Conservation (phyloP, 2,888 invertebrate species). For the Amphimallon solstitiale region DNA sequence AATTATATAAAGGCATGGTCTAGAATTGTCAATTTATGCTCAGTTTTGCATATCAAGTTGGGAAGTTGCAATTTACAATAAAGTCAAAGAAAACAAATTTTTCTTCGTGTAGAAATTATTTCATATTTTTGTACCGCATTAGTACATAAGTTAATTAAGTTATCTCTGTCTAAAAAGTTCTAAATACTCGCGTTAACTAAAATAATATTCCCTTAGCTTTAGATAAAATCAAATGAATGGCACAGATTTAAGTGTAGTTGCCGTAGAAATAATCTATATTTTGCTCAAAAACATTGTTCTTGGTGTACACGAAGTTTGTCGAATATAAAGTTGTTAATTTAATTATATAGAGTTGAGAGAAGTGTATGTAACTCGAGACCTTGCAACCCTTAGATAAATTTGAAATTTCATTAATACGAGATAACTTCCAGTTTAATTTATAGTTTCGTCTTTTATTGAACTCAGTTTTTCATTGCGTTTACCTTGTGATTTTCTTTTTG, state of each 20-base stretch:
- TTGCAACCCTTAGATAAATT: conserved; percentile 24
- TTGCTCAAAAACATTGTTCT: conserved; percentile 29
- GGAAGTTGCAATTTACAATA: too few species aligned
- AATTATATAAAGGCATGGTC: too few species aligned
- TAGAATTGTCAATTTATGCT: too few species aligned
- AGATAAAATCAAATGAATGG: conserved; percentile 17
- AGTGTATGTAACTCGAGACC: conserved; percentile 31
- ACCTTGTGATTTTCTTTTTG: too few species aligned
- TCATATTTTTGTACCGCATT: too few species aligned
- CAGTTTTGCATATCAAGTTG: too few species aligned
- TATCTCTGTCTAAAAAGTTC: too few species aligned
- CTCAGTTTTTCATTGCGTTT: too few species aligned
- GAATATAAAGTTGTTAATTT: conserved; percentile 35
- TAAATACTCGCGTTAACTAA: not conserved
- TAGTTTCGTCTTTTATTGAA: conserved; percentile 16
- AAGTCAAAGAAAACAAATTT: too few species aligned
- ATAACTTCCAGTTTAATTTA: conserved; percentile 16
- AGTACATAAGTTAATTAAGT: too few species aligned
- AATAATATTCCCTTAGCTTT: not conserved
- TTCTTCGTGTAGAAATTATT: too few species aligned
- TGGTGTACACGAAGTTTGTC: conserved; percentile 24
- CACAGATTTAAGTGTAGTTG: not conserved
- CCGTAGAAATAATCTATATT: conserved; percentile 21
- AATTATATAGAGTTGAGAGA: conserved; percentile 27
- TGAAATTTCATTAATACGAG: conserved; percentile 34